These are phyloP conservation scores for Girardia tigrina DNA, from an alignment of 2,888 invertebrate species.

Conservation along the genomic window DNA sequence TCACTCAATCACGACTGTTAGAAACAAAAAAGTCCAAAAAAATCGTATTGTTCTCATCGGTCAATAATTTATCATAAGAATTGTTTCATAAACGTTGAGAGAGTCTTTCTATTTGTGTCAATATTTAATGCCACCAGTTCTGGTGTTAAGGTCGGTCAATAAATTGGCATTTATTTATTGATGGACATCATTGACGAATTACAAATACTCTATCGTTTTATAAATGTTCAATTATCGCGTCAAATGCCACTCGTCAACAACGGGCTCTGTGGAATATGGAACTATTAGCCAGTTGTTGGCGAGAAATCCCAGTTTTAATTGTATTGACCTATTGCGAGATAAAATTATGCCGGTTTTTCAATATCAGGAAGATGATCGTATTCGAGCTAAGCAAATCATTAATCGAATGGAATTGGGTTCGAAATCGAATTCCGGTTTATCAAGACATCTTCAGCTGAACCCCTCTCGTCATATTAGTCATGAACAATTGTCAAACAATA, in stretches of 20 bases:
- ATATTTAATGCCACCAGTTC: constrained; percentile 13
- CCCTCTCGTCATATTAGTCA: background rate
- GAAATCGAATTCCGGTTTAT: background rate
- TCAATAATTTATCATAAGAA: background rate
- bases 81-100: background rate
- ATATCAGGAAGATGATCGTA: constrained; percentile 18
- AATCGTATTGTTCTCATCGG: background rate
- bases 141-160: background rate
- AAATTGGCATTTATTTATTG: background rate
- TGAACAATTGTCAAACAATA: background rate
- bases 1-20: background rate
- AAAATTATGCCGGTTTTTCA: constrained; percentile 17
- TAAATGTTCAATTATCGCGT: constrained; percentile 17
- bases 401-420: constrained; percentile 7
- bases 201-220: background rate
- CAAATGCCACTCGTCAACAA: background rate
- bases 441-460: background rate
- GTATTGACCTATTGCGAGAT: background rate
- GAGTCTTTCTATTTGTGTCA: background rate
- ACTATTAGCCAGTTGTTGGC: background rate
- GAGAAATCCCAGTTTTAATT: constrained; percentile 2
- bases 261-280: background rate
- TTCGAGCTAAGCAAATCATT: background rate
- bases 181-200: background rate
- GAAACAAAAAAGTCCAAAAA: background rate